A percentile compares a stretch with the other conserved stretches of the same genome.
Evolutionary conservation across 2,113 vertebrate species (phyloP).

Genomic region (Spilogale gracilis): DNA sequence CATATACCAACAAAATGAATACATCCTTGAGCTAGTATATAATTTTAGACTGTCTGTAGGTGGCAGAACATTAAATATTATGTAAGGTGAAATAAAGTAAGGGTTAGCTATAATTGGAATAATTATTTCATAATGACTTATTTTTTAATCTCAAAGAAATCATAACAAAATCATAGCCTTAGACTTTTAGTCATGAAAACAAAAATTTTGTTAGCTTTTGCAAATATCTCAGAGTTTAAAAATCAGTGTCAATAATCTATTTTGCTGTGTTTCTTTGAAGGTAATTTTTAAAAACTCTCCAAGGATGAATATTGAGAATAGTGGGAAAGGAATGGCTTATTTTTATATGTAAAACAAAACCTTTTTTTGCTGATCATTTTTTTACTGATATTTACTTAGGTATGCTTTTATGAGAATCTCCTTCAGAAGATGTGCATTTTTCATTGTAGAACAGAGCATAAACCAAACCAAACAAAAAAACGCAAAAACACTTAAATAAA

Average conservation of each 20-base stretch:
- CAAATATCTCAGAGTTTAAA: not conserved
- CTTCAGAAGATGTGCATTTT: not conserved
- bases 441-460: not conserved
- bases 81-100: not conserved
- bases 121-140: not conserved
- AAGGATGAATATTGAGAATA: not conserved
- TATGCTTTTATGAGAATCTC: not conserved
- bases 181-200: not conserved
- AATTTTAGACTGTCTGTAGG: not conserved
- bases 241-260: not conserved
- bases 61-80: constrained; percentile 15
- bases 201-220: not conserved
- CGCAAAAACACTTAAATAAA: not conserved
- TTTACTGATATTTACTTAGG: not conserved
- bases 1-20: not conserved
- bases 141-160: constrained; percentile 23
- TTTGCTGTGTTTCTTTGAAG: not conserved
- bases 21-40: not conserved
- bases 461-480: not conserved
- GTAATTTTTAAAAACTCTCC: not conserved
- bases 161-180: not conserved
- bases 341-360: not conserved
- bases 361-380: not conserved
- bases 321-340: not conserved
- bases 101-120: not conserved